Percentiles rank a stretch among this genome's conserved stretches.
phyloP scores from a whole-genome alignment of 2,888 invertebrate genomes.

The Aspidapion aeneum region DNA sequence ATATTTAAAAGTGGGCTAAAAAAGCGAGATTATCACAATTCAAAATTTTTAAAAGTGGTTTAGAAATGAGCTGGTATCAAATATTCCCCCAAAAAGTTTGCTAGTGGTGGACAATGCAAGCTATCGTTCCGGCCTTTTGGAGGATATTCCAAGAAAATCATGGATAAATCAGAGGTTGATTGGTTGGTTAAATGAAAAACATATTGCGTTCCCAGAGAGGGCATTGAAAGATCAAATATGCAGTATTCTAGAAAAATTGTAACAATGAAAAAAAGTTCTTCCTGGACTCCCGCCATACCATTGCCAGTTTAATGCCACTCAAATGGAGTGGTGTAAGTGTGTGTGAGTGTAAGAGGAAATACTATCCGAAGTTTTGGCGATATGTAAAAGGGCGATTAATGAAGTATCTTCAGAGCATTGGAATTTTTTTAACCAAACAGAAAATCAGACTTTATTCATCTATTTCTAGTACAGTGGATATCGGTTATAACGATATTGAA shows the following conservation, averaged over 20 bases:
- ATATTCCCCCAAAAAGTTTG: neutral
- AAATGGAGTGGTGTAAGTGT: neutral
- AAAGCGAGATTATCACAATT: too few species aligned
- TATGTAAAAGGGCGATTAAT: neutral
- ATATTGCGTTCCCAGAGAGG: neutral
- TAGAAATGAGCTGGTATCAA: neutral
- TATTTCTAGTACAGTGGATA: too few species aligned
- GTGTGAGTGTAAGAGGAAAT: neutral
- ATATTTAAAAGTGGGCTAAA: too few species aligned
- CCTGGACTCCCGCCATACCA: neutral
- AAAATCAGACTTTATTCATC: too few species aligned
- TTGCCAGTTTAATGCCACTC: neutral
- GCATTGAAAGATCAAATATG: neutral
- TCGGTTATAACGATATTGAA: too few species aligned
- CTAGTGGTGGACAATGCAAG: neutral
- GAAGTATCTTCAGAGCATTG: neutral
- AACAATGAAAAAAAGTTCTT: neutral
- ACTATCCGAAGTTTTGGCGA: too few species aligned
- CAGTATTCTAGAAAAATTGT: too few species aligned
- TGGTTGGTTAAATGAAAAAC: neutral
- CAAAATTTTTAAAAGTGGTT: too few species aligned
- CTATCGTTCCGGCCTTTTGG: too few species aligned
- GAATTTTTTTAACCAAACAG: too few species aligned
- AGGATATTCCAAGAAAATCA: slow-evolving; percentile 1
- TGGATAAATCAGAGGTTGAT: neutral